A percentile compares a stretch with the other conserved stretches of the same genome.
Evolutionary conservation across 2,888 invertebrate species (phyloP).

Genomic region (Agriopis leucophaearia): DNA sequence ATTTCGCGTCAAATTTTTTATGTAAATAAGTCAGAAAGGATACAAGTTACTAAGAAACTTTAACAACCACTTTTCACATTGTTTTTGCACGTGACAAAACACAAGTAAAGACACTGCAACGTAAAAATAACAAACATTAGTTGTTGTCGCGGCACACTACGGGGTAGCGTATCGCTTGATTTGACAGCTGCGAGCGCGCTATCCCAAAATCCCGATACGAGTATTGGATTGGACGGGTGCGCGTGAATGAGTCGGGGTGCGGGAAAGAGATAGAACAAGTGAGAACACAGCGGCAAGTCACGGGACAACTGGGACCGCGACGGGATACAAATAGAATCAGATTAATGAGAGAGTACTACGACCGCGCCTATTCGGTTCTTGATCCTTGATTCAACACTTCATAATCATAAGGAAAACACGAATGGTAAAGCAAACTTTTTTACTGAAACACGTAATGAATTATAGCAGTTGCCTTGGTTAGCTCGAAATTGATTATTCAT

Average conservation of each 20-base stretch:
- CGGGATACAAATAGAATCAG: constrained; percentile 77
- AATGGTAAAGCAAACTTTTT: constrained; percentile 43
- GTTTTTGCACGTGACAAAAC: constrained; percentile 85
- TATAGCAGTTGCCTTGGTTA: constrained; percentile 48
- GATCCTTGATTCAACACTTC: constrained; percentile 48
- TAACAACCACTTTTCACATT: constrained; percentile 88
- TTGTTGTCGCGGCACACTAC: constrained; percentile 47
- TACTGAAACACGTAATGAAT: constrained; percentile 60
- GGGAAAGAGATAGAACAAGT: constrained; percentile 62
- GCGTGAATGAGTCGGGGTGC: constrained; percentile 76
- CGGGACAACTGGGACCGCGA: constrained; percentile 71
- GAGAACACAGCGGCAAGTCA: constrained; percentile 71
- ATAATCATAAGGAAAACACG: constrained; percentile 31
- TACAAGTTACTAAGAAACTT: constrained; percentile 82
- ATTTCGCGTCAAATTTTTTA: constrained; percentile 73
- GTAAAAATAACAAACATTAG: constrained; percentile 62
- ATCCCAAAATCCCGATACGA: constrained; percentile 83
- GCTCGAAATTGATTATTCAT: constrained; percentile 35
- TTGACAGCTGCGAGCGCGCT: constrained; percentile 84
- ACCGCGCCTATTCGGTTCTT: constrained; percentile 57
- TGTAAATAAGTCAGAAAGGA: constrained; percentile 77
- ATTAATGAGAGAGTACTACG: constrained; percentile 76
- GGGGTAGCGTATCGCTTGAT: constrained; percentile 72
- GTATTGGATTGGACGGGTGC: constrained; percentile 66
- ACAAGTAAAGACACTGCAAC: constrained; percentile 85